Evolutionary conservation across 2,888 invertebrate genomes (phyloP).

Genomic region (Calameuta pallipes): DNA sequence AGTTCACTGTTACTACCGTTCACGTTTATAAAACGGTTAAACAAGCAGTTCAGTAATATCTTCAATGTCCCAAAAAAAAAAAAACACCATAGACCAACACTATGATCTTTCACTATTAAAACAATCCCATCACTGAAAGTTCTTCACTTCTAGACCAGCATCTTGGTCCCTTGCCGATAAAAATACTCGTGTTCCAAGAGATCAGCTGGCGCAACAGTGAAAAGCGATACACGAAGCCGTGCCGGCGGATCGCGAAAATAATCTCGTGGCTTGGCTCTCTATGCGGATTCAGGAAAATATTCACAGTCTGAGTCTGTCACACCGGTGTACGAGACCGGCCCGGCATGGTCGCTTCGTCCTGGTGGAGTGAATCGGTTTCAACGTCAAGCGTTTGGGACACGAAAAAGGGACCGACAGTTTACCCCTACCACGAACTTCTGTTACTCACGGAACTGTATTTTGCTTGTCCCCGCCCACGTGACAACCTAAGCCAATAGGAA

Average conservation of each 20-base stretch:
- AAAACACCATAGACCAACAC: neutral
- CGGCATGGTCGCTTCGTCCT: constrained; percentile 45
- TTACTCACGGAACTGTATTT: neutral
- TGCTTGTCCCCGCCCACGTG: constrained; percentile 27
- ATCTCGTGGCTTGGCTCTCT: neutral
- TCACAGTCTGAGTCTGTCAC: constrained; percentile 22
- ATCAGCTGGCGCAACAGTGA: neutral
- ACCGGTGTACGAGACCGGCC: constrained; percentile 30
- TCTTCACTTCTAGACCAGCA: neutral
- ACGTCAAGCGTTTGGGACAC: constrained; percentile 39
- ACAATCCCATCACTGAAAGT: neutral
- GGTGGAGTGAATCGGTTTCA: constrained; percentile 45
- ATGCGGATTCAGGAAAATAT: constrained; percentile 16
- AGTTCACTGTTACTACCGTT: neutral
- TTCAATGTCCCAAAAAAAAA: neutral
- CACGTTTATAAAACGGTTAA: neutral
- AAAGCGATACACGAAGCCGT: constrained; percentile 5
- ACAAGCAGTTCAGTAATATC: neutral
- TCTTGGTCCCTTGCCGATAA: neutral
- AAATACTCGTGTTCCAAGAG: neutral
- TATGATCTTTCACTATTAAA: neutral
- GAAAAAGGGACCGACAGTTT: constrained; percentile 5
- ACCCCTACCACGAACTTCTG: neutral
- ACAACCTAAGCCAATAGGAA: constrained; percentile 24
- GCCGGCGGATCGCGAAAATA: neutral